phyloP scores from a whole-genome alignment of 1,140 invertebrate species.

The Drosophila sucinea region DNA sequence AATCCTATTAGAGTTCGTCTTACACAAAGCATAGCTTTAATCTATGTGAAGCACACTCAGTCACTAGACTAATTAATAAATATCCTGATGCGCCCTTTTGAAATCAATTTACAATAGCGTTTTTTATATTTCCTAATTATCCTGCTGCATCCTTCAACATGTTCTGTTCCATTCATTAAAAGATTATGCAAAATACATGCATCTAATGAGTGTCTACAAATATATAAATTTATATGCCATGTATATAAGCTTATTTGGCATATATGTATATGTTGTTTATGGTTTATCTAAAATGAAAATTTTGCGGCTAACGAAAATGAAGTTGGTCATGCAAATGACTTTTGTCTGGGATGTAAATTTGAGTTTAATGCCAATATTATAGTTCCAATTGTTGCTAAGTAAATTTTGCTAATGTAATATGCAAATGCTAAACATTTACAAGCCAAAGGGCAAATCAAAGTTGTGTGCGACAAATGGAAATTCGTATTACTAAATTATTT shows the following conservation, averaged over 20 bases:
- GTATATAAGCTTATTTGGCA: neutral
- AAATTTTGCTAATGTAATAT: slow-evolving; percentile 28
- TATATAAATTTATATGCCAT: slow-evolving; percentile 16
- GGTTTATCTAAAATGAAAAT: slow-evolving; percentile 57
- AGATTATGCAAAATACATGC: slow-evolving; percentile 64
- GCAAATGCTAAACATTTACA: slow-evolving; percentile 13
- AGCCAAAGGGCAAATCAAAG: slow-evolving; percentile 22
- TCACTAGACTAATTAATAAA: slow-evolving; percentile 9
- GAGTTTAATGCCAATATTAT: slow-evolving; percentile 8
- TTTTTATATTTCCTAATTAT: neutral
- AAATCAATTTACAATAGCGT: neutral
- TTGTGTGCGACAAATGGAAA: slow-evolving; percentile 4
- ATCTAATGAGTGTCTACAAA: neutral
- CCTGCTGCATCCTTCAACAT: slow-evolving; percentile 1
- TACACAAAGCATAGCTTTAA: slow-evolving; percentile 11
- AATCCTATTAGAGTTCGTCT: slow-evolving; percentile 33
- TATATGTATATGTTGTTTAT: neutral
- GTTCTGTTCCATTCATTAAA: slow-evolving; percentile 44
- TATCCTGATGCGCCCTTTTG: neutral
- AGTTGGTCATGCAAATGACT: slow-evolving; percentile 17
- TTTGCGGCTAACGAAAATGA: slow-evolving; percentile 25
- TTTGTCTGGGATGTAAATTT: slow-evolving; percentile 7
- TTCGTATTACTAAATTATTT: neutral
- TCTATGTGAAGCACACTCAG: neutral
- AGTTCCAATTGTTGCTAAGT: slow-evolving; percentile 20